Base-by-base conservation (phyloP, 1,140 invertebrate genomes). In the Pemphigus obesinymphae region DNA sequence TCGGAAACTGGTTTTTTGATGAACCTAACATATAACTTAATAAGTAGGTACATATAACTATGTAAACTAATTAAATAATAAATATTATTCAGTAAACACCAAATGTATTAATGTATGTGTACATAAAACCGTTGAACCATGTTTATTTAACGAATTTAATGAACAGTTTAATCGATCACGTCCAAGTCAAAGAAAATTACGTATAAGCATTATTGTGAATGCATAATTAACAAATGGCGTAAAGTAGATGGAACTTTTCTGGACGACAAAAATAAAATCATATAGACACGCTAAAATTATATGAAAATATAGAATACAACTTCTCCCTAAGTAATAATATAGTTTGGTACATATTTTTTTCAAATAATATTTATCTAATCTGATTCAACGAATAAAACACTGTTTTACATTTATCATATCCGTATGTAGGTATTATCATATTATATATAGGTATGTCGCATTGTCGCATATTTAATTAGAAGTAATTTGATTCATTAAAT, bases 191-290 rank as follows among this genome's bases (percentile, higher is more conserved):
- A 23, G 23, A 43, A 70, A 70, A 70, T 34, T 31, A n/a, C n/a
- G 53, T 26, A 43, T 23, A 70, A 40, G 10, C n/a, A 26, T 68
- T 23, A 45, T 29, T 70, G 45, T 45, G 40, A 26, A 70, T 29
- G 37, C 68, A 17, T n/a, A 70, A 70, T 70, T 70, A 70, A 70
- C 37, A n/a, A 37, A 7, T 40, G 23, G 40, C 23, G 20, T 70
- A 26, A 70, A 70, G 40, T 70, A 43, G 68, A 70, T 40, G n/a
- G 68, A 70, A 70, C 23, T 70, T 45, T 70, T 26, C 40, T 26
- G 68, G 68, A 70, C 37, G 68, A 43, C n/a, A 23, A 6, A 26
- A 40, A 43, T 43, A 2, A 6, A 8, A 70, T 45, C 17, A 45
- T 70, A 17, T 10, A 43, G 10, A 17, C 26, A 70, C 17, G 68